Percentiles rank a stretch among this genome's conserved stretches.
Conservation (phyloP, 2,797 vertebrate species). For the Moxostoma hubbsi region DNA sequence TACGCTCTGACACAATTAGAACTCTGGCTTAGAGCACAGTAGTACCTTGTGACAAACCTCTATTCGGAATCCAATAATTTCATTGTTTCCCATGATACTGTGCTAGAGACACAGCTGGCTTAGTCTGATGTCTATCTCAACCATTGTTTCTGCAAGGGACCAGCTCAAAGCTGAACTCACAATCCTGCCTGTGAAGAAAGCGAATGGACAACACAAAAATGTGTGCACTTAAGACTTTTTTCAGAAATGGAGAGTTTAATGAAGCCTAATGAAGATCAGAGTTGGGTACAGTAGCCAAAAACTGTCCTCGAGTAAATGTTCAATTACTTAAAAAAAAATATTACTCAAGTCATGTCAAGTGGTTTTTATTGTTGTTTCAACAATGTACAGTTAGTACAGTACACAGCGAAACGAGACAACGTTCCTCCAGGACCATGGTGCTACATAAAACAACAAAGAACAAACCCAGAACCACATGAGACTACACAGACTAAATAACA, state of each 20-base stretch:
- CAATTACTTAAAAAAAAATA: too few relatives aligned
- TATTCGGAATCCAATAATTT: constrained; percentile 56
- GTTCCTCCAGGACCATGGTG: too few relatives aligned
- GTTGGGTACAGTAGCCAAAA: too few relatives aligned
- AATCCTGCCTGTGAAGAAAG: constrained; percentile 61
- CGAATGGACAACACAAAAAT: constrained; percentile 53
- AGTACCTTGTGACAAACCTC: constrained; percentile 46
- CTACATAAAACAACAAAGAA: too few relatives aligned
- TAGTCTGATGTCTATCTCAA: constrained; percentile 30
- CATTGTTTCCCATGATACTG: constrained; percentile 53
- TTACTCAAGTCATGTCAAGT: too few relatives aligned
- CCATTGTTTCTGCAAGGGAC: constrained; percentile 60
- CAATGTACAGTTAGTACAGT: too few relatives aligned
- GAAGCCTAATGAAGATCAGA: constrained; percentile 79
- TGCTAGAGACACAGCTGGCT: constrained; percentile 45
- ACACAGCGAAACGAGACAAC: too few relatives aligned
- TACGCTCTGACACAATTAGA: too few relatives aligned
- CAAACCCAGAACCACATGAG: too few relatives aligned
- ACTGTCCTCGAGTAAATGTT: too few relatives aligned
- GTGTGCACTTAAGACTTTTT: constrained; percentile 32
- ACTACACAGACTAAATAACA: too few relatives aligned
- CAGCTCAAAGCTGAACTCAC: constrained; percentile 59
- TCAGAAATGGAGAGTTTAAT: constrained; percentile 75
- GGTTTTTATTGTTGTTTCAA: too few relatives aligned
- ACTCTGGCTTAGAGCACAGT: background rate